These are phyloP conservation scores for Xanthia icteritia DNA, from an alignment of 2,888 invertebrate species.

Conservation along the genomic window DNA sequence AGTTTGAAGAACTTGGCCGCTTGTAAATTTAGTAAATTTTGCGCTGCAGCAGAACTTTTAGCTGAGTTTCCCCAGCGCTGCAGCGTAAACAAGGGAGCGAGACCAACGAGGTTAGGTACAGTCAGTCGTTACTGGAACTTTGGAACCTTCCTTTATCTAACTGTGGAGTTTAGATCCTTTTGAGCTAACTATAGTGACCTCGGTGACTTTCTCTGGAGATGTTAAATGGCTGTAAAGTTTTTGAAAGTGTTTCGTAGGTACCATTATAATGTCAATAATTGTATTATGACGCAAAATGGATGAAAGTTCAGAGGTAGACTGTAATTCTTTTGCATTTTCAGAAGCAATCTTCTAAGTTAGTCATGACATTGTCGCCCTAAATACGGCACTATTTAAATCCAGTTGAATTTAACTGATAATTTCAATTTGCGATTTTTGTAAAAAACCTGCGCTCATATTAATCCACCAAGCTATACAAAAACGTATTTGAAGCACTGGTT, in stretches of 20 bases:
- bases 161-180: slow-evolving; percentile 36
- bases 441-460: background rate
- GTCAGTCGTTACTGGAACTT: slow-evolving; percentile 33
- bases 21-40: slow-evolving; percentile 61
- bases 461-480: background rate
- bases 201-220: slow-evolving; percentile 22
- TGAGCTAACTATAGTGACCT: slow-evolving; percentile 34
- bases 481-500: background rate
- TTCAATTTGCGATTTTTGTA: too few relatives aligned
- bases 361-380: background rate
- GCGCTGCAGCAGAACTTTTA: slow-evolving; percentile 57
- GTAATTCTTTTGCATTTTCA: background rate
- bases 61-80: slow-evolving; percentile 47
- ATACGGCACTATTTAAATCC: background rate
- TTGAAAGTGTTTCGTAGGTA: slow-evolving; percentile 3
- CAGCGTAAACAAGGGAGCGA: slow-evolving; percentile 54
- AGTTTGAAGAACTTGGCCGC: slow-evolving; percentile 51
- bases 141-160: slow-evolving; percentile 26
- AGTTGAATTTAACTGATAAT: background rate
- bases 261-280: background rate
- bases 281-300: background rate
- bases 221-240: slow-evolving; percentile 18
- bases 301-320: background rate
- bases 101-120: slow-evolving; percentile 43
- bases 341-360: background rate